Evolutionary conservation across 2,888 invertebrate species (phyloP).

Genomic region (Eulithis prunata): DNA sequence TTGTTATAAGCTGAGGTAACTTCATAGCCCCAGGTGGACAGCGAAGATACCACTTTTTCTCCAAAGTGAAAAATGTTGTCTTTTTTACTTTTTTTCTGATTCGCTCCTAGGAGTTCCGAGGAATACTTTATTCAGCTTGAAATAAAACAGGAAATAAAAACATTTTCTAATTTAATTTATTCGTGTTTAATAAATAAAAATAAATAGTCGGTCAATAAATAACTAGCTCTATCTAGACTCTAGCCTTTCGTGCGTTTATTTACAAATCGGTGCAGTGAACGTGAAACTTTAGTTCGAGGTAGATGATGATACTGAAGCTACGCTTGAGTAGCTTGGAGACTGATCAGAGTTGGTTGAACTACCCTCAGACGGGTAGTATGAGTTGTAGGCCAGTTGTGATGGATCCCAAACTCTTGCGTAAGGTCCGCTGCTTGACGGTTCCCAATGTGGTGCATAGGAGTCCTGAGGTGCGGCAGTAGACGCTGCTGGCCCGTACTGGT

Average conservation of each 20-base stretch:
- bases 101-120: too few relatives aligned
- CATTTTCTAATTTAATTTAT: slow-evolving; percentile 65
- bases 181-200: slow-evolving; percentile 77
- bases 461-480: slow-evolving; percentile 86
- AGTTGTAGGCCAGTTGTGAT: slow-evolving; percentile 88
- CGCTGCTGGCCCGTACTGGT: slow-evolving; percentile 78
- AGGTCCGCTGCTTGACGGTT: slow-evolving; percentile 88
- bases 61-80: too few relatives aligned
- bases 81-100: too few relatives aligned
- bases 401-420: slow-evolving; percentile 92
- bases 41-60: too few relatives aligned
- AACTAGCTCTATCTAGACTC: slow-evolving; percentile 65
- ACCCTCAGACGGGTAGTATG: slow-evolving; percentile 88
- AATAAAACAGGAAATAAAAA: slow-evolving; percentile 47
- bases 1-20: too few relatives aligned
- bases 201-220: slow-evolving; percentile 79
- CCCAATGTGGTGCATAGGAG: slow-evolving; percentile 89
- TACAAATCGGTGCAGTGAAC: slow-evolving; percentile 56
- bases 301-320: slow-evolving; percentile 75
- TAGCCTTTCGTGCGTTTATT: slow-evolving; percentile 73
- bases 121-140: not conserved
- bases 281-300: slow-evolving; percentile 64
- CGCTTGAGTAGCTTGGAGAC: slow-evolving; percentile 77
- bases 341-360: slow-evolving; percentile 83
- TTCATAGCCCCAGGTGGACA: too few relatives aligned